phyloP scores from a whole-genome alignment of 1,140 invertebrate species.

The Pseudachorutes palmiensis region DNA sequence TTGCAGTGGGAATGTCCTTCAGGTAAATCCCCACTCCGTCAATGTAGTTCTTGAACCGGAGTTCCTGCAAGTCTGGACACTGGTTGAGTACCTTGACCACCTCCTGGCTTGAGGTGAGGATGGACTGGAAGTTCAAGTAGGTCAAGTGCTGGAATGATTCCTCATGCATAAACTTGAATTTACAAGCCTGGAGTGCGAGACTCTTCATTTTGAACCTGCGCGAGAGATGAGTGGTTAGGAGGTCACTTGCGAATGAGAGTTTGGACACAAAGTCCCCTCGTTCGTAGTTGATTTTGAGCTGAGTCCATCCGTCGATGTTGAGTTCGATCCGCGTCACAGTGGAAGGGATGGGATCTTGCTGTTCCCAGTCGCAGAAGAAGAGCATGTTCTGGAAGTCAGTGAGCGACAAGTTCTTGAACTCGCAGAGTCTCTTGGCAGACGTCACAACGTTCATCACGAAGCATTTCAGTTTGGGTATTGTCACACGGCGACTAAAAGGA shows the following conservation, averaged over 20 bases:
- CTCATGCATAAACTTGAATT: background rate
- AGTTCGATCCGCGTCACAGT: background rate
- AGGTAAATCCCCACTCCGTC: background rate
- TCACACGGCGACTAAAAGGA: background rate
- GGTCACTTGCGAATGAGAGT: background rate
- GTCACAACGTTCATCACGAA: background rate
- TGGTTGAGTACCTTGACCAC: background rate
- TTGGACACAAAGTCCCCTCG: background rate
- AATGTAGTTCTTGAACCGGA: slow-evolving; percentile 2
- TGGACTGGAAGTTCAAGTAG: slow-evolving; percentile 1
- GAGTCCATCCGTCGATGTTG: slow-evolving; percentile 1
- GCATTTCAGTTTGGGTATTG: background rate
- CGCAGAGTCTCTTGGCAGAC: background rate
- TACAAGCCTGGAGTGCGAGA: background rate
- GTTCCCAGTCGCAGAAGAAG: background rate
- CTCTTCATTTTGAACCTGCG: background rate
- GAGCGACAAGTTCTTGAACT: background rate
- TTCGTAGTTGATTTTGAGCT: background rate
- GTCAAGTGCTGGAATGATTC: background rate
- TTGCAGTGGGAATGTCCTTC: background rate
- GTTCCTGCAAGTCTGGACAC: background rate
- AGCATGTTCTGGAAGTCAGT: background rate
- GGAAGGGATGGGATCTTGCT: background rate
- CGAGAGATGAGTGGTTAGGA: background rate
- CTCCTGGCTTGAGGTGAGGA: background rate